phyloP scores from a whole-genome alignment of 2,888 invertebrate species.

The Sinotaia quadrata region DNA sequence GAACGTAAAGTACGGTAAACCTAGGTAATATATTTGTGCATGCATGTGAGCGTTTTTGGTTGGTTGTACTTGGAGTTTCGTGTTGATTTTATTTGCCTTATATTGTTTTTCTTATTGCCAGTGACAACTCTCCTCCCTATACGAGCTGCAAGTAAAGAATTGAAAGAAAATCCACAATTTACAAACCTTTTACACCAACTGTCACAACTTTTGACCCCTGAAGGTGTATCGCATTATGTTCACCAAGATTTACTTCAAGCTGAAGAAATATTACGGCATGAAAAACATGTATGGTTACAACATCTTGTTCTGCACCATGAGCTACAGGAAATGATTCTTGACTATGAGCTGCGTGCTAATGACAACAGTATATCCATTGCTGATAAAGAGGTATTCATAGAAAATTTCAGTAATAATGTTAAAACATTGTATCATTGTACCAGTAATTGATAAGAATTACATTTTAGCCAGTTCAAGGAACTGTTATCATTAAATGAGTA shows the following conservation, averaged over 20 bases:
- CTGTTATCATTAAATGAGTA: no score
- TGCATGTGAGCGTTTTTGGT: not conserved
- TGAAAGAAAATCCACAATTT: constrained; percentile 52
- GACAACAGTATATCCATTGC: constrained; percentile 49
- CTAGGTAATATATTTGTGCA: not conserved
- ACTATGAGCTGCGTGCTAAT: constrained; percentile 54
- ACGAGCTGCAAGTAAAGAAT: constrained; percentile 41
- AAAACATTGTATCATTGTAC: no score
- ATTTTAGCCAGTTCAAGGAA: no score
- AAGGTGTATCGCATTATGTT: constrained; percentile 39
- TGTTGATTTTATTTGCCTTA: no score
- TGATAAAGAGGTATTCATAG: constrained; percentile 60
- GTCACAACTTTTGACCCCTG: constrained; percentile 40
- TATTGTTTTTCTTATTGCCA: constrained; percentile 32
- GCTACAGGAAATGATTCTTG: constrained; percentile 56
- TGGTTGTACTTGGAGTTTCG: no score
- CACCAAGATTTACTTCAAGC: constrained; percentile 51
- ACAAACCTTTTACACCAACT: constrained; percentile 44
- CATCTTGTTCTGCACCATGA: constrained; percentile 58
- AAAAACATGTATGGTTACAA: constrained; percentile 62
- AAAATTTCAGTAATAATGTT: no score
- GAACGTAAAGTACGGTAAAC: no score
- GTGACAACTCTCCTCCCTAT: constrained; percentile 47
- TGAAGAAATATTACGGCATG: constrained; percentile 53
- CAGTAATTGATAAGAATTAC: no score